Evolutionary conservation across 2,797 vertebrate species (phyloP).

Genomic region (Strix occidentalis): DNA sequence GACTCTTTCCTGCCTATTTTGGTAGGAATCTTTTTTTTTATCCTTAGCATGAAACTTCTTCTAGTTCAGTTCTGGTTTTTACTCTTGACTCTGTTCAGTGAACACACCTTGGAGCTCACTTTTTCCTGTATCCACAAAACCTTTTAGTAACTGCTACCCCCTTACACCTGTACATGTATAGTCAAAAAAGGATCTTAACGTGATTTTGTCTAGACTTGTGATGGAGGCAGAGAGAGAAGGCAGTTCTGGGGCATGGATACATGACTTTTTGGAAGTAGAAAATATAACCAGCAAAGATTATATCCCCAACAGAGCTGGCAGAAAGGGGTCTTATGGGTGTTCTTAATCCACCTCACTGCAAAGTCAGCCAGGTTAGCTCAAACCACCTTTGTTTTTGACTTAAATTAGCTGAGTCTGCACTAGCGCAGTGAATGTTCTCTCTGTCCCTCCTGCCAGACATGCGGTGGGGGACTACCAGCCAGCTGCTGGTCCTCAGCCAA

Average conservation of each 20-base stretch:
- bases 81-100: not conserved
- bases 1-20: not conserved
- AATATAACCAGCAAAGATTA: not conserved
- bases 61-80: not conserved
- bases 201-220: slow-evolving; percentile 16
- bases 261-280: not conserved
- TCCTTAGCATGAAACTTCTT: not conserved
- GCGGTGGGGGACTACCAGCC: slow-evolving; percentile 28
- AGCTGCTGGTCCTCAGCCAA: slow-evolving; percentile 32
- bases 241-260: not conserved
- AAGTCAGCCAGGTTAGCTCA: slow-evolving; percentile 46
- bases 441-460: slow-evolving; percentile 46
- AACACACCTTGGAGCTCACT: not conserved
- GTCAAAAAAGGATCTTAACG: not conserved
- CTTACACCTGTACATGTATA: not conserved
- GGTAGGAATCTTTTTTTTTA: not conserved
- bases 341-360: not conserved
- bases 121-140: not conserved
- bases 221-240: not conserved
- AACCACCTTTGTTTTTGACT: slow-evolving; percentile 34
- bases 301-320: not conserved
- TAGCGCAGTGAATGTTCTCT: slow-evolving; percentile 19
- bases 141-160: not conserved
- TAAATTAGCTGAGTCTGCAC: slow-evolving; percentile 41
- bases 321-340: not conserved